Conservation (phyloP, 1,140 invertebrate species). For the Heliconius congener region DNA sequence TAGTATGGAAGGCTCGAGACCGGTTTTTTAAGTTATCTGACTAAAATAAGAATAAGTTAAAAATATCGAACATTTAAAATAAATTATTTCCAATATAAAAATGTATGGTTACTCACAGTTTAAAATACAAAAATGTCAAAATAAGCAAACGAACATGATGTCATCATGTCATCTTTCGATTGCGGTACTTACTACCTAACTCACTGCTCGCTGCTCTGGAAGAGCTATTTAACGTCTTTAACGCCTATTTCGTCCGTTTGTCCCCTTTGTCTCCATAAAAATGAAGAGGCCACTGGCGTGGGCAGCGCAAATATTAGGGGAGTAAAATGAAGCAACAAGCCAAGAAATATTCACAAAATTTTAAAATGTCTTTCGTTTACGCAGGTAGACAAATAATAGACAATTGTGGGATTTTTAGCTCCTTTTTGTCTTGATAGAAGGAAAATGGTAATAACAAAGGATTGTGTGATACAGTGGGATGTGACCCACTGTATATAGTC, state of each 20-base stretch:
- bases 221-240: neutral
- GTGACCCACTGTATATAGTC: too few species aligned
- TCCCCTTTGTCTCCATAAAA: neutral
- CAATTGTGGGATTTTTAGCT: too few species aligned
- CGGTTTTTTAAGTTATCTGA: too few species aligned
- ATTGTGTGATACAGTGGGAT: too few species aligned
- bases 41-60: too few species aligned
- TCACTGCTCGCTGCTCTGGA: neutral
- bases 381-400: neutral
- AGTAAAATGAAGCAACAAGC: constrained; percentile 3
- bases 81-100: too few species aligned
- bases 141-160: neutral
- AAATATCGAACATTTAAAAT: too few species aligned
- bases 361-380: neutral
- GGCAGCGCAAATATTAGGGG: neutral
- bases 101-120: too few species aligned
- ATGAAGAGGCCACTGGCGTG: neutral
- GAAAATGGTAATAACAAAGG: neutral
- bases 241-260: neutral
- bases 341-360: neutral
- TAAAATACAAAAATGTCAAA: neutral
- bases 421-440: too few species aligned
- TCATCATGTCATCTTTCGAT: neutral
- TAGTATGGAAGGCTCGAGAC: too few species aligned
- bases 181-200: neutral